Evolutionary conservation across 2,113 vertebrate genomes (phyloP).

Genomic region (Psettodes erumei): DNA sequence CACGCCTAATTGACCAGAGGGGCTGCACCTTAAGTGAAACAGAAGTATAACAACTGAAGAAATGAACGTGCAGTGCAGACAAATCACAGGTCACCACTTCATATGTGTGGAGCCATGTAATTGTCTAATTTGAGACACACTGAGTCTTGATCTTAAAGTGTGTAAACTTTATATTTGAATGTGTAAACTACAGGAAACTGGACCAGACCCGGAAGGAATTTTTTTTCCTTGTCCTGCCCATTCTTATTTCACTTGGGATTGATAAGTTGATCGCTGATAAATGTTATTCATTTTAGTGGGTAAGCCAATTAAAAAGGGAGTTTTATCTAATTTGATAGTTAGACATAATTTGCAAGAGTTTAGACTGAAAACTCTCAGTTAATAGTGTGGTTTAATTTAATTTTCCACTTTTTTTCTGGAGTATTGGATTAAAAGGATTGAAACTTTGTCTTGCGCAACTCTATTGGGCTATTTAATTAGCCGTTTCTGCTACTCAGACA

Average conservation of each 20-base stretch:
- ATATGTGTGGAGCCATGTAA: slow-evolving; percentile 46
- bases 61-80: slow-evolving; percentile 52
- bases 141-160: slow-evolving; percentile 51
- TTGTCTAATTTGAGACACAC: slow-evolving; percentile 52
- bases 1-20: slow-evolving; percentile 78
- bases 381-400: slow-evolving; percentile 79
- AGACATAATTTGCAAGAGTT: slow-evolving; percentile 81
- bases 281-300: slow-evolving; percentile 85
- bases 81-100: slow-evolving; percentile 58
- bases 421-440: slow-evolving; percentile 74
- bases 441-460: slow-evolving; percentile 75
- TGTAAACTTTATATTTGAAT: slow-evolving; percentile 57
- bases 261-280: slow-evolving; percentile 85
- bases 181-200: slow-evolving; percentile 55
- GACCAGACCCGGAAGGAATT: slow-evolving; percentile 55
- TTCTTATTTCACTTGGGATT: slow-evolving; percentile 71
- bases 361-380: slow-evolving; percentile 76
- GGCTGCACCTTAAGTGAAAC: slow-evolving; percentile 68
- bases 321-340: slow-evolving; percentile 85
- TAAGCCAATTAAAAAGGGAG: slow-evolving; percentile 82
- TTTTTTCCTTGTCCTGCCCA: slow-evolving; percentile 45
- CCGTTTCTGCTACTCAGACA: slow-evolving; percentile 67
- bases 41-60: slow-evolving; percentile 64
- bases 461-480: slow-evolving; percentile 79
- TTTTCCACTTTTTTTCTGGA: slow-evolving; percentile 72